phyloP scores from a whole-genome alignment of 1,140 invertebrate species.

The Charaxes varanes region DNA sequence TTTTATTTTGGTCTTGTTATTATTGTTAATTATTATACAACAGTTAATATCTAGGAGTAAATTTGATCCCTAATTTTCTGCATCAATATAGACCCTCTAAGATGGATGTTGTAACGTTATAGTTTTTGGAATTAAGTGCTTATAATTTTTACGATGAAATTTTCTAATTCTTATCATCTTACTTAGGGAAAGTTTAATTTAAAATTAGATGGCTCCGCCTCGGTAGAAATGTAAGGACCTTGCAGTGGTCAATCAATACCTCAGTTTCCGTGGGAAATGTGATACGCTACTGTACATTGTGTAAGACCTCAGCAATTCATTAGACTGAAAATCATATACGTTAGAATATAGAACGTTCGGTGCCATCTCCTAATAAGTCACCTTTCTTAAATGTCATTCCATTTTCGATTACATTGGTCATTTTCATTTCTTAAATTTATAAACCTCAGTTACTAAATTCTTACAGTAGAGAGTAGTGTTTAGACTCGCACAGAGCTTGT shows the following conservation, averaged over 20 bases:
- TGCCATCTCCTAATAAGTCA: slow-evolving; percentile 16
- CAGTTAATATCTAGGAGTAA: slow-evolving; percentile 47
- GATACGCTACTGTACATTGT: slow-evolving; percentile 38
- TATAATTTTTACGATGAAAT: slow-evolving; percentile 43
- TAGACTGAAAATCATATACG: slow-evolving; percentile 22
- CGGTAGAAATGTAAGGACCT: slow-evolving; percentile 57
- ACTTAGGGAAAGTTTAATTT: slow-evolving; percentile 57
- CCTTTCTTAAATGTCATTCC: slow-evolving; percentile 15
- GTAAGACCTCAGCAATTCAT: slow-evolving; percentile 26
- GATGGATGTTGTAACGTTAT: slow-evolving; percentile 67
- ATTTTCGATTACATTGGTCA: slow-evolving; percentile 19
- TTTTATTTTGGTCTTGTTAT: slow-evolving; percentile 68
- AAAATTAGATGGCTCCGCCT: slow-evolving; percentile 62
- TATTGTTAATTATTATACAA: slow-evolving; percentile 43
- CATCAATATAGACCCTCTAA: slow-evolving; percentile 66
- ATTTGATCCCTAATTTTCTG: slow-evolving; percentile 55
- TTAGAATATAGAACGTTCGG: slow-evolving; percentile 23
- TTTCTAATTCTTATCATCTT: slow-evolving; percentile 44
- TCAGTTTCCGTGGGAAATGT: slow-evolving; percentile 45
- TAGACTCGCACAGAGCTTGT: slow-evolving; percentile 31
- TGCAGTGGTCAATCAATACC: slow-evolving; percentile 49
- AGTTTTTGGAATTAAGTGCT: slow-evolving; percentile 47
- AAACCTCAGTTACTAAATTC: slow-evolving; percentile 6
- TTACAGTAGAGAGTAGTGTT: slow-evolving; percentile 19
- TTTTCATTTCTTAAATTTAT: slow-evolving; percentile 13